Evolutionary conservation across 2,888 invertebrate species (phyloP).

Genomic region (Eupithecia centaureata): DNA sequence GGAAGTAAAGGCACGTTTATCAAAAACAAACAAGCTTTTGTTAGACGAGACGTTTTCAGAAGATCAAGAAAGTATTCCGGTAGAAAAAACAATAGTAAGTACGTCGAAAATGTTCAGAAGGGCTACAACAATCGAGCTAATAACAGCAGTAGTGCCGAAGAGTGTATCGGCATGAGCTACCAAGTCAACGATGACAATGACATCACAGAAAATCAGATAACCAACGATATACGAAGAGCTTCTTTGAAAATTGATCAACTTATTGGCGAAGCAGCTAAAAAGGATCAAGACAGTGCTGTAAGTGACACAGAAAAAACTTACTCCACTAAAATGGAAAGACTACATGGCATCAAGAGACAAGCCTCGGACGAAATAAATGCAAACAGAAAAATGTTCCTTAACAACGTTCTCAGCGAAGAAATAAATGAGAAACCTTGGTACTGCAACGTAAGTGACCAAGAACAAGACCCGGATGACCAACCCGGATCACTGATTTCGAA

Average conservation of each 20-base stretch:
- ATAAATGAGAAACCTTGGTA: slow-evolving; percentile 79
- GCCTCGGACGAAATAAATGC: slow-evolving; percentile 78
- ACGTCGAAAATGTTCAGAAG: slow-evolving; percentile 66
- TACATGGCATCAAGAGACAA: slow-evolving; percentile 83
- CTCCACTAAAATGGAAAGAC: slow-evolving; percentile 82
- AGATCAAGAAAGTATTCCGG: slow-evolving; percentile 80
- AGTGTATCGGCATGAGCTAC: slow-evolving; percentile 78
- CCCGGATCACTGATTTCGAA: slow-evolving; percentile 64
- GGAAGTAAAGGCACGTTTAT: slow-evolving; percentile 82
- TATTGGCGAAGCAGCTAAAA: slow-evolving; percentile 74
- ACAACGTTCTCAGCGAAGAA: slow-evolving; percentile 74
- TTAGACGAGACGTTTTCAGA: slow-evolving; percentile 78
- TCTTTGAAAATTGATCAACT: slow-evolving; percentile 84
- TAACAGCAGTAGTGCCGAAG: slow-evolving; percentile 78
- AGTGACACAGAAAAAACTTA: slow-evolving; percentile 79
- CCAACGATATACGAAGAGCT: slow-evolving; percentile 82
- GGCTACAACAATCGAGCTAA: slow-evolving; percentile 66
- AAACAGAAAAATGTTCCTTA: slow-evolving; percentile 75
- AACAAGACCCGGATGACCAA: slow-evolving; percentile 76
- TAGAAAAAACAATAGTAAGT: slow-evolving; percentile 73
- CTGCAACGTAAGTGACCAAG: slow-evolving; percentile 80
- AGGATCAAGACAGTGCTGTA: slow-evolving; percentile 61
- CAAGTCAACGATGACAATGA: slow-evolving; percentile 83
- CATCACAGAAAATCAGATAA: slow-evolving; percentile 81
- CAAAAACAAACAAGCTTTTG: slow-evolving; percentile 83